Conservation (phyloP, 2,113 vertebrate species). For the Illadopsis cleaveri region DNA sequence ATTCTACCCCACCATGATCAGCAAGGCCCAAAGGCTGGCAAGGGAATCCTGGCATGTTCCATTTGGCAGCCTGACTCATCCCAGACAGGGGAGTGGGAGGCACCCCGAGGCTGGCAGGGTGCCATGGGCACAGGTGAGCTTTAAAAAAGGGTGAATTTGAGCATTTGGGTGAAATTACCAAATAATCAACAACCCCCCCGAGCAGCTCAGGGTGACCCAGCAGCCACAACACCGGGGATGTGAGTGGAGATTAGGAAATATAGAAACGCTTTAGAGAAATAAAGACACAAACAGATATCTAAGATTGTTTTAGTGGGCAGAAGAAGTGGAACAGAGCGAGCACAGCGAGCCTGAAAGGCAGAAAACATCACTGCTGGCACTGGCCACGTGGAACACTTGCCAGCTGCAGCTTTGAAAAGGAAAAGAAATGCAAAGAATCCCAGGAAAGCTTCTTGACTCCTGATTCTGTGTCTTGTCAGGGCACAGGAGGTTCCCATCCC, state of each 20-base stretch:
- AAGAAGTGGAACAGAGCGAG: background rate
- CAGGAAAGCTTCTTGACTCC: background rate
- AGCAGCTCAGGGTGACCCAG: background rate
- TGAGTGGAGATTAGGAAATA: background rate
- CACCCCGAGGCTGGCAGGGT: background rate
- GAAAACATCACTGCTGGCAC: background rate
- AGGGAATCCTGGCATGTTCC: background rate
- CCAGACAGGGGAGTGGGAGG: background rate
- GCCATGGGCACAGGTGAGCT: background rate
- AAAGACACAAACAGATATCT: background rate
- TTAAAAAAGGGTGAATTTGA: background rate
- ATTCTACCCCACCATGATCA: background rate
- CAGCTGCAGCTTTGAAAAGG: background rate
- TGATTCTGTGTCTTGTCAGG: background rate
- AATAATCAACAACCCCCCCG: background rate
- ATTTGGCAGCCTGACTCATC: background rate
- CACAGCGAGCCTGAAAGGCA: background rate
- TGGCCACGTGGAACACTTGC: background rate
- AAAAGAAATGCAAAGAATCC: background rate
- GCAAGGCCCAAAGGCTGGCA: background rate
- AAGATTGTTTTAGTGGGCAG: background rate
- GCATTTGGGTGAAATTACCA: background rate
- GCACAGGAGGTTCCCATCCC: accelerated
- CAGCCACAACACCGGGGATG: background rate
- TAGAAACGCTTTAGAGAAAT: background rate